Conservation (phyloP, 2,888 invertebrate species). For the Acrobasis consociella region DNA sequence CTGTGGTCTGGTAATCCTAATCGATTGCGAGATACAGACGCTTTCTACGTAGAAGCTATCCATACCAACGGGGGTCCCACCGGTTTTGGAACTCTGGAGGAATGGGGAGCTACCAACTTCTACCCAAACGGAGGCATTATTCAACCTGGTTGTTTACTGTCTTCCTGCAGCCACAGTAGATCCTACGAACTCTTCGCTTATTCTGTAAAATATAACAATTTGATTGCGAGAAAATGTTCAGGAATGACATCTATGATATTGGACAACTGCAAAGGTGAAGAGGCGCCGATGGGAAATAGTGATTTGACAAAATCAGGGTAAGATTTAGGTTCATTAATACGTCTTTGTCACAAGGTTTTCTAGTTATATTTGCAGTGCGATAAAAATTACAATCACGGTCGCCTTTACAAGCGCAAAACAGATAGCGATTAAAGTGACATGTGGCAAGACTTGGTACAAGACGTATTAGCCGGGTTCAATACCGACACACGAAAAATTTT, state of each 20-base stretch:
- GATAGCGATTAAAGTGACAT: no score
- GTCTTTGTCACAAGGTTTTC: no score
- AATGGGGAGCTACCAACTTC: constrained; percentile 11
- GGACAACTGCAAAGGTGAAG: not conserved
- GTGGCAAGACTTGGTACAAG: no score
- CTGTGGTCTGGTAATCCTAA: constrained; percentile 39
- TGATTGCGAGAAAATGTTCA: constrained; percentile 3
- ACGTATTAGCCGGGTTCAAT: no score
- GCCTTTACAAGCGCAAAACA: no score
- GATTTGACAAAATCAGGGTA: constrained; percentile 11
- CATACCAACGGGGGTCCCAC: constrained; percentile 52
- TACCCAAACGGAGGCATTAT: constrained; percentile 15
- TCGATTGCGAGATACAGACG: constrained; percentile 48
- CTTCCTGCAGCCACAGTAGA: constrained; percentile 26
- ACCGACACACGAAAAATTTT: no score
- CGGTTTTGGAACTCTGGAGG: not conserved
- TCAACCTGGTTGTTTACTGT: constrained; percentile 27
- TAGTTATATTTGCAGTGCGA: no score
- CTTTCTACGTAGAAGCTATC: constrained; percentile 44
- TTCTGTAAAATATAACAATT: constrained; percentile 26
- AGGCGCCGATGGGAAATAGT: not conserved
- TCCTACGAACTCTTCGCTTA: constrained; percentile 26
- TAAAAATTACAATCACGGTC: no score
- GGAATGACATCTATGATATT: not conserved
- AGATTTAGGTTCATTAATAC: not conserved